Evolutionary conservation across 2,797 vertebrate genomes (phyloP).

Genomic region (Artibeus jamaicensis): DNA sequence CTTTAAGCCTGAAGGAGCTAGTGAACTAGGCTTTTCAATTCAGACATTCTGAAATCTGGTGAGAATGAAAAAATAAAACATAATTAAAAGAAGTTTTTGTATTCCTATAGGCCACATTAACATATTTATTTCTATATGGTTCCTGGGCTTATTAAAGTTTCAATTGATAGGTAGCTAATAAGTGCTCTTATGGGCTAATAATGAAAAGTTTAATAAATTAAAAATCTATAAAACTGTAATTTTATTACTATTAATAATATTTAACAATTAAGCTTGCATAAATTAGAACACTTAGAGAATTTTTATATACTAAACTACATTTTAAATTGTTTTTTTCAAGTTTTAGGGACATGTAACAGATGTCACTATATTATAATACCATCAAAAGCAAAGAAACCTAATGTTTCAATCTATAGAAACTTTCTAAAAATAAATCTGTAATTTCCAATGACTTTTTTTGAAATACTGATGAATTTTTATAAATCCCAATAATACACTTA

Average conservation of each 20-base stretch:
- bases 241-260: constrained; percentile 25
- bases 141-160: not conserved
- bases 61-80: not conserved
- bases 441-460: not conserved
- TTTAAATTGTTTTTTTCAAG: constrained; percentile 11
- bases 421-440: constrained; percentile 10
- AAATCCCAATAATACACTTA: not conserved
- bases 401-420: not conserved
- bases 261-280: constrained; percentile 9
- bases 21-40: not conserved
- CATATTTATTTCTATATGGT: not conserved
- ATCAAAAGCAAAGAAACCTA: constrained; percentile 22
- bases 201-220: constrained; percentile 25
- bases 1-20: not conserved
- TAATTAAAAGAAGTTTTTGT: not conserved
- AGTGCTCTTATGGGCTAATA: constrained; percentile 15
- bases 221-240: constrained; percentile 32
- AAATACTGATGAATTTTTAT: not conserved
- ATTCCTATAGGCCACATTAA: not conserved
- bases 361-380: not conserved
- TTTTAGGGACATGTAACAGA: not conserved
- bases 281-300: not conserved
- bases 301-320: constrained; percentile 19
- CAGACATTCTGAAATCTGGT: not conserved
- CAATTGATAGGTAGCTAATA: not conserved